Base-by-base conservation (phyloP, 2,888 invertebrate species). In the Parapristionchus giblindavisi region DNA sequence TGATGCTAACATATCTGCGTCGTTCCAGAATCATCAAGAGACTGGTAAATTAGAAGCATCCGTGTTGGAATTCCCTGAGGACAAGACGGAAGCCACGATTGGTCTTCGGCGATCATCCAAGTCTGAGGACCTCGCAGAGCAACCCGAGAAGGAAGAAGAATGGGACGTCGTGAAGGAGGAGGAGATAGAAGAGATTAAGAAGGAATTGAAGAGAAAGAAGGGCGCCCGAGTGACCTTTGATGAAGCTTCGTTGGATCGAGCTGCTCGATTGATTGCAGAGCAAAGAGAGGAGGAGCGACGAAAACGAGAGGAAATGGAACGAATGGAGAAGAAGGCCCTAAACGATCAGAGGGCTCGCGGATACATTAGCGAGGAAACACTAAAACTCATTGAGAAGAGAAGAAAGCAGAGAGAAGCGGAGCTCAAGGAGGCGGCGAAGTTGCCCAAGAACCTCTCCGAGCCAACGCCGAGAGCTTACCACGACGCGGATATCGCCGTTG, bases 101-200 rank as follows among this genome's bases (percentile, higher is more conserved):
- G 40, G 40, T 2, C 63, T 63, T 27, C 32, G 63, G 29, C 32
- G 63, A 1, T 29, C 63, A 1, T 63, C 63, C 3, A 63, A 63
- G 40, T 8, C 40, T 8, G 66, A 51, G 29, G 32, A 48, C 2
- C 48, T 66, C 11, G 34, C 51, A 32, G 66, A 48, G 4, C 51
- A 51, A 3, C 51, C n/a, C 24, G 51, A 66, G 34, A 66, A 48
- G 40, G 63, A 40, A n/a, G 60, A 60, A n/a, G 63, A 63, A 8
- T 38, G 43, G 40, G 40, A 40, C 5, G 38, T 34, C 8, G 24
- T 27, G 24, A 36, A 40, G 11, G 21, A 29, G 29, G 66, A 29
- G 14, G 66, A 66, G 34, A 8, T 66, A 32, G 66, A 66, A 29
- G 66, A 66, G 66, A 66, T 66, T 51, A 66, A 66, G 66, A 8